phyloP scores from a whole-genome alignment of 2,797 vertebrate genomes.

The Lacerta viridis region DNA sequence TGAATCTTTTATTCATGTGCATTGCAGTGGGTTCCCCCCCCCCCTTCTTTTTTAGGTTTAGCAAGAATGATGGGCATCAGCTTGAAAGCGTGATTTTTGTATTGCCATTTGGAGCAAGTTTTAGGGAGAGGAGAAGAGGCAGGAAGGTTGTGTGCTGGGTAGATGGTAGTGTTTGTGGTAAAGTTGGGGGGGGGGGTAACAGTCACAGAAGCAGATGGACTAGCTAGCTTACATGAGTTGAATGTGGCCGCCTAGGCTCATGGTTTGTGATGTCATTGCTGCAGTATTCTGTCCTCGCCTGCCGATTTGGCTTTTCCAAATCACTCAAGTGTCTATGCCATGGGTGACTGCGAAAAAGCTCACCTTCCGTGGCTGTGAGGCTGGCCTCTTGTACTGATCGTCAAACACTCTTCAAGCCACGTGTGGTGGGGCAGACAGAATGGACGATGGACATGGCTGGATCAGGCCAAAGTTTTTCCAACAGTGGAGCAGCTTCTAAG shows the following conservation, averaged over 20 bases:
- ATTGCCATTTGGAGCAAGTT: not conserved
- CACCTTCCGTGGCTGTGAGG: not conserved
- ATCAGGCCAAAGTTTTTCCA: not conserved
- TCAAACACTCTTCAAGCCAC: not conserved
- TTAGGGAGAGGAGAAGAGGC: not conserved
- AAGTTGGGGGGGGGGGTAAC: too few species aligned
- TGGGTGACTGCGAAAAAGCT: not conserved
- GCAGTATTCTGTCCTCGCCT: not conserved
- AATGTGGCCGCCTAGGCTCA: fast-evolving
- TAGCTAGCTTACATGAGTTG: fast-evolving
- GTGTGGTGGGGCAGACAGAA: not conserved
- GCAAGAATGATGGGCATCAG: not conserved
- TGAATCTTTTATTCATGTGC: not conserved
- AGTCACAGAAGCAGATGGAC: fast-evolving
- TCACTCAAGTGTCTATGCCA: not conserved
- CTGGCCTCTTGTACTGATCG: not conserved
- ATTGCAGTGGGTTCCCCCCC: not conserved
- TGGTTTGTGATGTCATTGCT: constrained; percentile 4
- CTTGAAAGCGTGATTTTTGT: not conserved
- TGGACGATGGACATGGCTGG: not conserved
- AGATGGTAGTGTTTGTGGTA: too few species aligned
- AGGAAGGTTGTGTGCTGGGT: too few species aligned
- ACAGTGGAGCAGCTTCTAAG: not conserved
- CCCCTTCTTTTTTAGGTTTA: too few species aligned
- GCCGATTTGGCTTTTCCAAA: not conserved